Evolutionary conservation across 2,888 invertebrate genomes (phyloP).

Genomic region (Drosophila fungiperda): DNA sequence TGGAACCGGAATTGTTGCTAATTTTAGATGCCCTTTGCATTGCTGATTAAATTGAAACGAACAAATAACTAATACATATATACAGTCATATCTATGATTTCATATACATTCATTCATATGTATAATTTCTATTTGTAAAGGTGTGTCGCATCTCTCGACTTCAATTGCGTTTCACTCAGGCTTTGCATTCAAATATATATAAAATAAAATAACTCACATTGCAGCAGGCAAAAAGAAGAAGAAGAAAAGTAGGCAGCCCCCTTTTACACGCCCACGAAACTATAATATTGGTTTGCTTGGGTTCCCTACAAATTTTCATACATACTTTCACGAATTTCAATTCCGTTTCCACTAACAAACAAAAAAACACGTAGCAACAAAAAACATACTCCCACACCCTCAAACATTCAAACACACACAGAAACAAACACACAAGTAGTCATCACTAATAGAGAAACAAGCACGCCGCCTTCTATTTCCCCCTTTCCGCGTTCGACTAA

Average conservation of each 20-base stretch:
- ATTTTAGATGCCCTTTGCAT: conserved; percentile 61
- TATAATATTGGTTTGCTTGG: conserved; percentile 48
- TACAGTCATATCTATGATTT: neutral
- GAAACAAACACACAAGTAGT: conserved; percentile 13
- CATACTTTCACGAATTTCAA: conserved; percentile 58
- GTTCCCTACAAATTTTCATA: conserved; percentile 64
- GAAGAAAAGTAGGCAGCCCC: conserved; percentile 25
- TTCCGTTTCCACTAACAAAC: conserved; percentile 72
- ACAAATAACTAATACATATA: conserved; percentile 21
- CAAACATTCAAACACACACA: conserved; percentile 20
- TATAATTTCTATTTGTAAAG: conserved; percentile 10
- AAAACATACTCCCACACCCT: conserved; percentile 46
- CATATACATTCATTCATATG: neutral
- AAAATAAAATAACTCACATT: conserved; percentile 13
- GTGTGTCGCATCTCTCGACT: conserved; percentile 43
- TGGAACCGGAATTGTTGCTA: conserved; percentile 62
- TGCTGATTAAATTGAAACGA: conserved; percentile 62
- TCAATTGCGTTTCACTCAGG: conserved; percentile 50
- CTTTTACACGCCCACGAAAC: conserved; percentile 61
- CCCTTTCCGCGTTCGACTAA: conserved; percentile 19
- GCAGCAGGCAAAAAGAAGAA: conserved; percentile 6
- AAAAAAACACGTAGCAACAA: conserved; percentile 59
- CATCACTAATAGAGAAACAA: conserved; percentile 51
- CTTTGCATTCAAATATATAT: conserved; percentile 37
- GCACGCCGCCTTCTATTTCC: conserved; percentile 61